Conservation (phyloP, 2,113 vertebrate species). For the Sinosuthora webbiana region DNA sequence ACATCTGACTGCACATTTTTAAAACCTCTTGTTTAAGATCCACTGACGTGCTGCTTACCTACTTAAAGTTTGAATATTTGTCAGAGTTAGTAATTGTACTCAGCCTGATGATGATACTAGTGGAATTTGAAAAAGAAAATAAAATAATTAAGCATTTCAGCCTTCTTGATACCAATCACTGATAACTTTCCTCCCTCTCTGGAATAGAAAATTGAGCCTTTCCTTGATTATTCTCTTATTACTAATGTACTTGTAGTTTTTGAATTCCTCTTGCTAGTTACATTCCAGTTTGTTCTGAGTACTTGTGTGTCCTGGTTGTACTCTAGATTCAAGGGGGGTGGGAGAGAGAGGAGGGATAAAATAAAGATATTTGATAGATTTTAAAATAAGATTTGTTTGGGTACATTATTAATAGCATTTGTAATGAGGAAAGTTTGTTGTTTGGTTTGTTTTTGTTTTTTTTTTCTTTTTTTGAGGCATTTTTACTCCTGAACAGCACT, state of each 20-base stretch:
- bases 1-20: neutral
- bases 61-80: neutral
- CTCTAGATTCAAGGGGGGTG: neutral
- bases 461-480: conserved; percentile 73
- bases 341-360: neutral
- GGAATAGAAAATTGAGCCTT: neutral
- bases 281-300: neutral
- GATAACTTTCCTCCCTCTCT: neutral
- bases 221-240: neutral
- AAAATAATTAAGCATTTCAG: neutral
- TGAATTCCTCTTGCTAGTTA: neutral
- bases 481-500: conserved; percentile 90
- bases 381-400: neutral
- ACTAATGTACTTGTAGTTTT: neutral
- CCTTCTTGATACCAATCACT: neutral
- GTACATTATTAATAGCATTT: neutral
- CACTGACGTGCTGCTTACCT: neutral
- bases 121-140: neutral
- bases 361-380: neutral
- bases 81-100: neutral
- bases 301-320: neutral
- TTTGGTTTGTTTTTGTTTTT: neutral
- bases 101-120: neutral
- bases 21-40: neutral
- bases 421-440: neutral